Base-by-base conservation (phyloP, 2,113 vertebrate genomes). In the Corynorhinus townsendii region DNA sequence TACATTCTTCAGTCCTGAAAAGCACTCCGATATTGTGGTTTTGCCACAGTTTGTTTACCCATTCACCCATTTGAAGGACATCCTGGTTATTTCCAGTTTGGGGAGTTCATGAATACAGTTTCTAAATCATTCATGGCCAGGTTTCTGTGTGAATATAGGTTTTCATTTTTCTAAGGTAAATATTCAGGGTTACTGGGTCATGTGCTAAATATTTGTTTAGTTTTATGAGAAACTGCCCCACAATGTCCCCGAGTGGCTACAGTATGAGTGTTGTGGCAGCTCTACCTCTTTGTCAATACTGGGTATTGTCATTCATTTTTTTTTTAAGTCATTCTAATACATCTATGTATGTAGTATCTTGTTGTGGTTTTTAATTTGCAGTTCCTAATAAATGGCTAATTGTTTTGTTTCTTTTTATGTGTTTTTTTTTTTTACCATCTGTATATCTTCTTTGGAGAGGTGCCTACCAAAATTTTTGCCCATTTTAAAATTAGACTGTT, bases 121-220 rank as follows among this genome's bases (percentile, higher is more conserved):
- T 86, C 14, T 90, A 84, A 95, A 89, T 83, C n/a, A 83, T 71
- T 59, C 49, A 15, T 35, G n/a, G 82, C 49, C 30, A 90, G 1
- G 45, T 90, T 79, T 93, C 47, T 90, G 10, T 79, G 38, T 92
- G 45, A 92, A 73, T 72, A 68, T 52, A 80, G 19, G 14, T 54
- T 69, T 91, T 77, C 9, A 45, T 86, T 95, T 94, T 38, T 93
- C 40, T 91, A 84, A 56, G n/a, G 17, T 83, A 77, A 90, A 82
- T 86, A 84, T 79, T 8, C 35, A 90, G n/a, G 40, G 20, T 79
- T 52, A 20, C 35, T 81, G 11, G 22, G 11, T 82, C 59, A 75
- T 64, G n/a, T 49, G 20, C 9, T 81, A 76, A 87, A 30, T 43
- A 40, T 17, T 87, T 90, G 19, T 68, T 89, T 66, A 75, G 77